Percentiles rank a stretch among this genome's conserved stretches.
Conservation (phyloP, 2,113 vertebrate genomes). For the Otus sunia region DNA sequence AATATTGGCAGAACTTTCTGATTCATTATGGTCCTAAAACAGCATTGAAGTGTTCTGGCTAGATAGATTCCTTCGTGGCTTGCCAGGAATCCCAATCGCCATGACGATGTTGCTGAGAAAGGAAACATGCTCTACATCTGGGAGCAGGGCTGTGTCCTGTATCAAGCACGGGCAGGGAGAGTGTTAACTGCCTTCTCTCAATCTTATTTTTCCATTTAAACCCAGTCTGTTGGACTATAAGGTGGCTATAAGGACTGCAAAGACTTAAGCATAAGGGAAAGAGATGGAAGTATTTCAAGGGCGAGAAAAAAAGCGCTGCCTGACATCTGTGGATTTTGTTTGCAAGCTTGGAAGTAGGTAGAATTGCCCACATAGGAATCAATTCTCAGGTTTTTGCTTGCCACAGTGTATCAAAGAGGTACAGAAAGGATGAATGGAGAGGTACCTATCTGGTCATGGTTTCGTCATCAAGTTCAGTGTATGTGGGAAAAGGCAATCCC, state of each 20-base stretch:
- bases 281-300: neutral
- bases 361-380: neutral
- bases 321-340: neutral
- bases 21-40: slow-evolving; percentile 9
- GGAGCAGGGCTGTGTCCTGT: neutral
- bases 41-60: neutral
- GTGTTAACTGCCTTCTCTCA: neutral
- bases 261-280: neutral
- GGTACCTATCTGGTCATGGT: neutral
- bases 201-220: neutral
- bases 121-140: neutral
- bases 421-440: neutral
- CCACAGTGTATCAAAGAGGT: neutral
- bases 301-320: neutral
- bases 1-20: neutral
- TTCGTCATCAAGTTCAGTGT: neutral
- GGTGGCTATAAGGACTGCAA: neutral
- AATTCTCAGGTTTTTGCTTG: neutral
- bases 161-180: neutral
- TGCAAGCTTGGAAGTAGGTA: neutral
- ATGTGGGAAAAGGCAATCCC: neutral
- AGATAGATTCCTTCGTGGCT: neutral
- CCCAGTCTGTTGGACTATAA: neutral
- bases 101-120: neutral
- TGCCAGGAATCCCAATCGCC: neutral